Evolutionary conservation across 2,888 invertebrate genomes (phyloP).

Genomic region (Falcaria lacertinaria): DNA sequence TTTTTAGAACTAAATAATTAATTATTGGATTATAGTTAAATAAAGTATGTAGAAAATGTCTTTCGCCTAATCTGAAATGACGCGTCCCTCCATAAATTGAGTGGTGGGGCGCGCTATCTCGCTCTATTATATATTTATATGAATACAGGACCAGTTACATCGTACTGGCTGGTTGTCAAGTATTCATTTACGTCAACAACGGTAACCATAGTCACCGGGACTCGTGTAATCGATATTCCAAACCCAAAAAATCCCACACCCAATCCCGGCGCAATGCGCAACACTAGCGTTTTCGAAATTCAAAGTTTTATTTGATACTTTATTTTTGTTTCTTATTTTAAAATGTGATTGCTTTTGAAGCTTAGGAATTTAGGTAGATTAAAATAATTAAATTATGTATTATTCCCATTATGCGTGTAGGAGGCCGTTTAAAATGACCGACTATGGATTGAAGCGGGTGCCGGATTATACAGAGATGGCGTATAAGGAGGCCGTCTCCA

Average conservation of each 20-base stretch:
- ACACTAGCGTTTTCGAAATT: conserved; percentile 41
- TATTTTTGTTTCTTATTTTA: conserved; percentile 30
- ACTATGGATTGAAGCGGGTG: conserved; percentile 78
- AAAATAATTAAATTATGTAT: conserved; percentile 20
- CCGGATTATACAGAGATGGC: conserved; percentile 91
- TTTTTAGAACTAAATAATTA: too few species aligned
- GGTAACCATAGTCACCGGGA: conserved; percentile 47
- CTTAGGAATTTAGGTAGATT: conserved; percentile 13
- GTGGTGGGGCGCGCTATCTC: not conserved
- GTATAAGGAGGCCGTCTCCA: conserved; percentile 90
- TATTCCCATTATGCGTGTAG: conserved; percentile 58
- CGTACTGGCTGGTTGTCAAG: conserved; percentile 16
- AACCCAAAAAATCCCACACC: conserved; percentile 30
- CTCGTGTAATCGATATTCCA: conserved; percentile 57
- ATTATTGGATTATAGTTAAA: too few species aligned
- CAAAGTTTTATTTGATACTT: conserved; percentile 26
- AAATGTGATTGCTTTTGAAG: conserved; percentile 30
- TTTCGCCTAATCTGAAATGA: too few species aligned
- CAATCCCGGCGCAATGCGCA: conserved; percentile 59
- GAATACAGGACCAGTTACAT: not conserved
- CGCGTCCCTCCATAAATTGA: conserved; percentile 9
- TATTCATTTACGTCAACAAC: conserved; percentile 52
- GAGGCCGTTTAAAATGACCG: conserved; percentile 67
- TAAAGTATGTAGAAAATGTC: too few species aligned
- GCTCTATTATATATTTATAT: conserved; percentile 2